Evolutionary conservation across 1,140 invertebrate species (phyloP), one percentile per base, ranked within the genome.

Genomic region (Lepidotrigona ventralis): DNA sequence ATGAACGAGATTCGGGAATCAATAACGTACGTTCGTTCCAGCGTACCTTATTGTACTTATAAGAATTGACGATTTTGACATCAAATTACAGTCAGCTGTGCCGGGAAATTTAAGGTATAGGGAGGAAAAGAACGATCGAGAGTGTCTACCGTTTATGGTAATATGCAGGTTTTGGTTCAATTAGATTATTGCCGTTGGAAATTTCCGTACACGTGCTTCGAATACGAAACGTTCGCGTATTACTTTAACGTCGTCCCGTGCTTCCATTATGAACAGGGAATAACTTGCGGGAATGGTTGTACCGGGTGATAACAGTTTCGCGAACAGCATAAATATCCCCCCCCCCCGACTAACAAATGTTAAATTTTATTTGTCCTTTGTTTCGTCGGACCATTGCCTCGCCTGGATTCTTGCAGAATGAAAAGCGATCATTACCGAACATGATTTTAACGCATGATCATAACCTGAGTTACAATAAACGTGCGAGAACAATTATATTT

Each of bases 351-450:
- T 39, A 26, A 26, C 58, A 11, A 60, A n/a, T 39, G 33, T 17
- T 46, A 63, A 60, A 76, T 69, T 69, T 69, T 69, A 56, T 56
- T 39, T 56, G 3, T 9, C 26, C 6, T 56, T 79, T 69, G 23
- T 39, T 69, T 19, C 64, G 1, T 5, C 0, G 14, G 4, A 3
- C 33, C 33, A 9, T 5, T 5, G 76, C 33, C 29, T 58, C 53
- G 17, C 4, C 12, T n/a, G 11, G 23, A 58, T 74, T 74, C 29
- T 68, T 19, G 4, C 23, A n/a, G 2, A 21, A 71, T 15, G 46
- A 54, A 74, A 74, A 29, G 17, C 46, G 51, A 66, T 75, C 19
- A 39, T 81, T 81, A 74, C 29, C 4, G 56, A 66, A 54, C 17
- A 21, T 14, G 46, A 72, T 75, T 33, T 33, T 81, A 68, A 68